These are phyloP conservation scores for Ichneumoninae sp. DNA, from an alignment of 2,888 invertebrate genomes.

Conservation along the genomic window DNA sequence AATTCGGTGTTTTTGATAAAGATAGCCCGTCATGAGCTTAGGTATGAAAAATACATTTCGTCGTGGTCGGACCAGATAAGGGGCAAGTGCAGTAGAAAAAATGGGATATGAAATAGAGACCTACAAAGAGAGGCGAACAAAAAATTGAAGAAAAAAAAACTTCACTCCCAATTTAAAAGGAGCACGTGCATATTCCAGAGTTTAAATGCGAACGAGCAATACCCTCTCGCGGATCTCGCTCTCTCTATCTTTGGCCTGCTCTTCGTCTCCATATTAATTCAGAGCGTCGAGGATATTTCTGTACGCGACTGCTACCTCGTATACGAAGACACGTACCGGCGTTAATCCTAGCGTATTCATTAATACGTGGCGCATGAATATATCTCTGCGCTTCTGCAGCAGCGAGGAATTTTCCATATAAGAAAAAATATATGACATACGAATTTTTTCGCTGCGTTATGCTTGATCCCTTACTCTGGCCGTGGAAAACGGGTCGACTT, in stretches of 20 bases:
- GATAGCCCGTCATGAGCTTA: no score
- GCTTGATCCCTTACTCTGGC: neutral
- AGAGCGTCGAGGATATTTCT: constrained; percentile 28
- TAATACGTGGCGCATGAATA: constrained; percentile 12
- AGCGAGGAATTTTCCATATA: neutral
- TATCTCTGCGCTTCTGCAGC: neutral
- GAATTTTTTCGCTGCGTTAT: neutral
- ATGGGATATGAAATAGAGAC: neutral
- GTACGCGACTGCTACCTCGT: neutral
- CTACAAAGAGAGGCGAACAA: neutral
- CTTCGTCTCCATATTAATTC: constrained; percentile 9
- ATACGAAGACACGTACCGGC: constrained; percentile 38
- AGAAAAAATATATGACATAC: neutral
- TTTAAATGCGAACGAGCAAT: constrained; percentile 36
- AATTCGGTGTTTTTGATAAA: no score
- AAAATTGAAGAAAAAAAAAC: constrained; percentile 7
- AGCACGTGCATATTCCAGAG: constrained; percentile 40
- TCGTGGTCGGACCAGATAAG: no score
- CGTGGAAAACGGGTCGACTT: no score
- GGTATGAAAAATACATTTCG: no score
- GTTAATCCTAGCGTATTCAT: constrained; percentile 24
- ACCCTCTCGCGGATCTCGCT: constrained; percentile 5
- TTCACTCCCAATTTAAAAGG: constrained; percentile 32
- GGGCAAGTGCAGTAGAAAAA: no score
- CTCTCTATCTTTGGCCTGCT: neutral